Evolutionary conservation across 2,888 invertebrate genomes (phyloP), one percentile per base, ranked within the genome.

Genomic region (Nemotelus nigrinus): DNA sequence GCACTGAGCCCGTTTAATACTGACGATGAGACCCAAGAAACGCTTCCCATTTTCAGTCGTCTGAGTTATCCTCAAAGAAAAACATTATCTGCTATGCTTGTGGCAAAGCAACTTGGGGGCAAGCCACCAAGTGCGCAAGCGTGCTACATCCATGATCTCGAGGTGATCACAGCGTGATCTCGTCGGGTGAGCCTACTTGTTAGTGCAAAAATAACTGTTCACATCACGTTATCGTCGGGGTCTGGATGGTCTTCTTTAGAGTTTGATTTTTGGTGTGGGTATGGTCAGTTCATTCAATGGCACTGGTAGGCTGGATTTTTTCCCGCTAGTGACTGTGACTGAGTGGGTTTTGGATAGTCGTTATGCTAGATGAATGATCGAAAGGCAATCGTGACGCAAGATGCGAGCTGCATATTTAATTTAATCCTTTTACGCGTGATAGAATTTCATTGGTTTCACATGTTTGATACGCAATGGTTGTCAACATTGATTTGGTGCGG

Each of bases 191-290:
- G 63, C 74, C 74, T 74, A 74, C 74, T 74, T 74, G 63, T 74
- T 74, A 74, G 74, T 25, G 25, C 74, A 60, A 57, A 48, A 63
- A 60, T 74, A 74, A 74, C 74, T 74, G 74, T 74, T 60, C 60
- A 57, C 25, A 10, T 3, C 48, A 74, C 60, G 47, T 7, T 57
- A 58, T 45, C 7, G 48, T 25, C 63, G 47, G 72, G 47, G 45
- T 58, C 1, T 25, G 25, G 25, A 25, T 25, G 25, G 25, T 25
- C 25, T 25, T 25, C 25, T 25, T 25, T 0, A 1, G 25, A 25
- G 25, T 25, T 25, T 25, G 25, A 25, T 25, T 25, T 25, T 63
- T 63, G 74, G 74, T 60, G 74, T 74, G 60, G 74, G 74, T 60
- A 74, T 60, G 74, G 63, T 74, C 74, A 60, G 44, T 50, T 25